Evolutionary conservation across 2,113 vertebrate species (phyloP), one percentile per base, ranked within the genome.

Genomic region (Hymenochirus boettgeri): DNA sequence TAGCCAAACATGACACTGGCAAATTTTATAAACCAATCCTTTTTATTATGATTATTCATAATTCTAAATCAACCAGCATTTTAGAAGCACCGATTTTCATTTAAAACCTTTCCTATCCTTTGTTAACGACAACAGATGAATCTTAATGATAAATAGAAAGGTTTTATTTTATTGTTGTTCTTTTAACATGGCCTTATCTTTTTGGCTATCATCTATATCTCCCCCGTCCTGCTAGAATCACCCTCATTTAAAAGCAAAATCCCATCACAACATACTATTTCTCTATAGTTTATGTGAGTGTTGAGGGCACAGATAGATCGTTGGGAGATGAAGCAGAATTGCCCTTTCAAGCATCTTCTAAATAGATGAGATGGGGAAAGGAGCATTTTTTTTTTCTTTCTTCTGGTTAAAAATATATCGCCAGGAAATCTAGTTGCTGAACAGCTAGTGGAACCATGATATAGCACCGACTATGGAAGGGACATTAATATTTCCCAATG

Each of bases 251-350:
- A 23, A 35, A 23, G 62, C 62, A 33, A 47, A 64, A 56, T 56
- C n/a, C 50, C 53, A 56, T 56, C 62, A 64, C 26, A 56, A 55
- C 23, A 55, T 54, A 56, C 48, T 63, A 54, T 63, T 53, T 46
- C 62, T 45, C 35, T 56, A 55, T 45, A 64, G 51, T 64, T 64
- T 29, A 23, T 64, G 51, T 56, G 62, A 46, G 25, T 42, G 29
- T 45, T 55, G 24, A 29, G 62, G 62, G 62, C 62, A 55, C 29
- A 19, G 27, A 33, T 17, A 37, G 51, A 55, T 54, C 35, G 46
- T 35, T 18, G 18, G 25, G 27, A 25, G 37, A 64, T 45, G 51
- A 25, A 42, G 27, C 37, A 2, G 52, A 37, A 25, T 46, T 55
- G 42, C 35, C 62, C 51, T 45, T 46, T 52, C 54, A 33, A 57